Evolutionary conservation across 2,113 vertebrate species (phyloP).

Genomic region (Coreoperca whiteheadi): DNA sequence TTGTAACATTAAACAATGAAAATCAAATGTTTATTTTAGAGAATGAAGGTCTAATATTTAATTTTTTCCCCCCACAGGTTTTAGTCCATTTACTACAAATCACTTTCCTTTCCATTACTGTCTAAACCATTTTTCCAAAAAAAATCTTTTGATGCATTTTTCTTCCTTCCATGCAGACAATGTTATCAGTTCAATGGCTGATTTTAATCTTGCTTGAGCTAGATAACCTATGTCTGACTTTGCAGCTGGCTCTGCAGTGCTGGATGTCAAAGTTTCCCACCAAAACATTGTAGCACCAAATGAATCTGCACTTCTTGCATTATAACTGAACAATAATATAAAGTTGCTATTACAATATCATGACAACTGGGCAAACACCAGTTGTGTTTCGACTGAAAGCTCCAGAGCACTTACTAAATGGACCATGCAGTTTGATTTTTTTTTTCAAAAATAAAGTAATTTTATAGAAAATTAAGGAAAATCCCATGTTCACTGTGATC

Average conservation of each 20-base stretch:
- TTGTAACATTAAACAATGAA: not conserved
- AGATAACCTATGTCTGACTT: not conserved
- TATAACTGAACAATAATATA: not conserved
- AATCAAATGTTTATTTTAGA: not conserved
- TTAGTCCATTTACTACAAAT: not conserved
- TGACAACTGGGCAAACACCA: too few relatives aligned
- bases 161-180: not conserved
- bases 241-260: not conserved
- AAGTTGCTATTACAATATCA: not conserved
- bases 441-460: not conserved
- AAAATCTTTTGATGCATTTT: not conserved
- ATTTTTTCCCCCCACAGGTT: too few relatives aligned
- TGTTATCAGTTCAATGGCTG: not conserved
- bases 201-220: not conserved
- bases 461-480: not conserved
- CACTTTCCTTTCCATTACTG: not conserved
- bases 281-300: not conserved
- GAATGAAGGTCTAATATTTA: not conserved
- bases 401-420: too few relatives aligned
- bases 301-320: not conserved
- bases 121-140: not conserved
- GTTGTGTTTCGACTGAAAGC: too few relatives aligned
- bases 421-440: not conserved
- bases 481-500: not conserved
- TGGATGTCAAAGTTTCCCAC: not conserved